Evolutionary conservation across 1,140 invertebrate genomes (phyloP), one percentile per base, ranked within the genome.

Genomic region (Trichonephila clavata): DNA sequence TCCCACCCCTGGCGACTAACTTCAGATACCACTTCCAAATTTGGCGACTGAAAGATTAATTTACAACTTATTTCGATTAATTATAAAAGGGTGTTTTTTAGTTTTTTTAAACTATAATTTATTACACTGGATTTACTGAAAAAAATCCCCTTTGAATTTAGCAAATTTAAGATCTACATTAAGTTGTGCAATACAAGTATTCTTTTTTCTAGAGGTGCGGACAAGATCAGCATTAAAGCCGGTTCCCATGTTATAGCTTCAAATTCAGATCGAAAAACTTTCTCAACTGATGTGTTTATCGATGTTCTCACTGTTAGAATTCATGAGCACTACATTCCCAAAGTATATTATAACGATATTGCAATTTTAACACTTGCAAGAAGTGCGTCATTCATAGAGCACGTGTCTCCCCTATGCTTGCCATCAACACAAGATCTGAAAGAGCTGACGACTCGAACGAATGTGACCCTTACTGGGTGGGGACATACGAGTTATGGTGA

Each of bases 341-440:
- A 94, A 77, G 93, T 94, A n/a, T 94, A 94, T 96, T 99, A 94
- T 32, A 98, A 99, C 94, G 98, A 99, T 95, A 98, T 99, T 92
- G 98, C 98, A 1, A 96, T 98, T 5, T 95, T 98, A 27, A 97
- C 97, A 61, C 95, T 98, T 59, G 96, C 97, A 4, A 96, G 97
- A 80, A 97, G 97, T 4, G 98, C 98, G 7, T 96, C 97, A 2
- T 98, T 98, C 95, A 94, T 94, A 20, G 94, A 95, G 10, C 98
- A 98, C 95, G 97, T 98, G 14, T 97, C 98, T 94, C 98, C 98
- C 1, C 97, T 99, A 81, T 99, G 98, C 95, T 96, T 99, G 77
- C 98, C 98, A 0, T 14, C 90, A 14, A 24, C 57, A 8, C 8
- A 77, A 4, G 81, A 27, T 20, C 97, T 68, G 95, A 95, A 20